phyloP scores from a whole-genome alignment of 2,888 invertebrate species.

The Camponotus fellah region DNA sequence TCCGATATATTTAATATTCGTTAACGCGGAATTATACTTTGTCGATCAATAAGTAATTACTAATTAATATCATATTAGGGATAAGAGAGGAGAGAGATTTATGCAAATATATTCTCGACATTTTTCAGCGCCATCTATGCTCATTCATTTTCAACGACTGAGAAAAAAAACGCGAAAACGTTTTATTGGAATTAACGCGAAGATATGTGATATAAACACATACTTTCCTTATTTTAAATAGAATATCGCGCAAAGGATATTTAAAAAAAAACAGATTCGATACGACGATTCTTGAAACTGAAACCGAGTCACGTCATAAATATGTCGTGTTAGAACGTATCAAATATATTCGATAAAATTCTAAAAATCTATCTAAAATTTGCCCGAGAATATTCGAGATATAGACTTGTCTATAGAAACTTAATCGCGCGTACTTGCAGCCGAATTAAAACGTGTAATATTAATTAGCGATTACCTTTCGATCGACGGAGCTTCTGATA shows the following conservation, averaged over 20 bases:
- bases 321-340: not conserved
- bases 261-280: no score
- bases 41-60: conserved; percentile 5
- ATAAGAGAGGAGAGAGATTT: not conserved
- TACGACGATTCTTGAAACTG: no score
- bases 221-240: no score
- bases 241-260: no score
- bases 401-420: not conserved
- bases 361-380: no score
- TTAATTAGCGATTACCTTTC: not conserved
- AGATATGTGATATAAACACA: no score
- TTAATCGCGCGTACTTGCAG: not conserved
- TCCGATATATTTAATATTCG: conserved; percentile 9
- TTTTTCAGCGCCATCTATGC: not conserved
- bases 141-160: no score
- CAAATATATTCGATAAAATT: not conserved
- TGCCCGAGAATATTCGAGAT: no score
- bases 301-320: not conserved
- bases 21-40: not conserved
- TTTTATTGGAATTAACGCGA: no score
- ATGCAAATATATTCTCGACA: not conserved
- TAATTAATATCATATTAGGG: not conserved
- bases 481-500: not conserved
- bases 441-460: not conserved
- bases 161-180: not conserved